Percentiles rank a stretch among this genome's conserved stretches.
Conservation (phyloP, 2,797 vertebrate genomes). For the Poeciliopsis infans region DNA sequence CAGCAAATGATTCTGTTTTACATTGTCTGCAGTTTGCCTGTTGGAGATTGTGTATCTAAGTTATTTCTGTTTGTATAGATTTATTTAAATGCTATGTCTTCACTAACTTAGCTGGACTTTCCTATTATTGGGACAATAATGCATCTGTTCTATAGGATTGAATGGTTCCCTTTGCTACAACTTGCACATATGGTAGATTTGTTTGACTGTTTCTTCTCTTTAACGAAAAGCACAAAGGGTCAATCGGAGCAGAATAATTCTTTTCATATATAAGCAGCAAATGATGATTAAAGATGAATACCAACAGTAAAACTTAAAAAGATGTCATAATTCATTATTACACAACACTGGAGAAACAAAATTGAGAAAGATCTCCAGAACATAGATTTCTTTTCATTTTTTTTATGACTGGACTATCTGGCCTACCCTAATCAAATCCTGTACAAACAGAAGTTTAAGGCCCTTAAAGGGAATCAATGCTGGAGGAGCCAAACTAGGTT, state of each 20-base stretch:
- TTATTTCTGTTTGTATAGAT: background rate
- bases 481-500: constrained; percentile 27
- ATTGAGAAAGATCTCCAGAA: constrained; percentile 16
- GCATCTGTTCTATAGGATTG: background rate
- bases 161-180: constrained; percentile 19
- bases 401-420: constrained; percentile 39
- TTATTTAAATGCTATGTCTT: background rate
- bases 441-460: constrained; percentile 17
- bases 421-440: constrained; percentile 32
- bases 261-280: background rate
- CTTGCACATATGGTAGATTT: background rate
- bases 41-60: background rate
- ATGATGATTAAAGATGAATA: background rate
- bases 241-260: constrained; percentile 39
- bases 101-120: background rate
- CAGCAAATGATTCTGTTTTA: background rate
- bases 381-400: constrained; percentile 39
- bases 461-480: constrained; percentile 33
- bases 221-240: constrained; percentile 29
- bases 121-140: background rate
- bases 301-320: background rate
- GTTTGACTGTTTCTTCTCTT: constrained; percentile 22
- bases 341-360: background rate
- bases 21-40: background rate
- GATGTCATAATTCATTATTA: background rate